phyloP scores from a whole-genome alignment of 2,888 invertebrate species.

The Galerucella nymphaeae region DNA sequence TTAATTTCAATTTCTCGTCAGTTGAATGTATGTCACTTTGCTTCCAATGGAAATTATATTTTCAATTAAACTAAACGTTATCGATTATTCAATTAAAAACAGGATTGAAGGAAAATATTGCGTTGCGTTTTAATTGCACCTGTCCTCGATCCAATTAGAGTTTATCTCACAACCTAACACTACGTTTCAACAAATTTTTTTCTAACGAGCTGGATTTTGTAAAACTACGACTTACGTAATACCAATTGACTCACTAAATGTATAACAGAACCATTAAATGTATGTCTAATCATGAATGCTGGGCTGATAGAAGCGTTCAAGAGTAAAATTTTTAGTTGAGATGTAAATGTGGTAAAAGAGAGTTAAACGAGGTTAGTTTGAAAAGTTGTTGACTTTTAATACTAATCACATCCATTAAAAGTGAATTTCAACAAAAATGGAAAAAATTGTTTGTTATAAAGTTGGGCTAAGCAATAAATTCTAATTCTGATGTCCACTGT shows the following conservation, averaged over 20 bases:
- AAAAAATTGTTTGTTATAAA: no score
- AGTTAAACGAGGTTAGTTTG: no score
- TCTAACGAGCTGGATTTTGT: slow-evolving; percentile 13
- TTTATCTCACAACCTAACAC: slow-evolving; percentile 42
- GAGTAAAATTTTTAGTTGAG: no score
- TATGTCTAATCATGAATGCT: no score
- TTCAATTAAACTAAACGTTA: slow-evolving; percentile 44
- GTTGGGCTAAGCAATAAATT: no score
- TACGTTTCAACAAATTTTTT: slow-evolving; percentile 24
- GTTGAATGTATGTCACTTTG: slow-evolving; percentile 41
- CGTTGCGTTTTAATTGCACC: slow-evolving; percentile 38
- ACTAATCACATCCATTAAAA: no score
- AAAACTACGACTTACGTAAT: not conserved
- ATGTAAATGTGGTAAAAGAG: no score
- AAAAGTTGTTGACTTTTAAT: no score
- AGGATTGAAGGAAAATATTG: slow-evolving; percentile 40
- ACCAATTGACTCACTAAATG: not conserved
- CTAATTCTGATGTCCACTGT: no score
- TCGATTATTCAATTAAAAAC: slow-evolving; percentile 44
- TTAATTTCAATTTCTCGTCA: slow-evolving; percentile 35
- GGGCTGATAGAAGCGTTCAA: no score
- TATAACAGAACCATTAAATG: no score
- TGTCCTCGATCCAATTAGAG: slow-evolving; percentile 47
- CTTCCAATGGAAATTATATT: slow-evolving; percentile 37
- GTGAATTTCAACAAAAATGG: no score